Percentiles rank a stretch among this genome's conserved stretches.
These are phyloP conservation scores for Pangasius krempfi DNA, from an alignment of 2,797 vertebrate species.

Conservation along the genomic window DNA sequence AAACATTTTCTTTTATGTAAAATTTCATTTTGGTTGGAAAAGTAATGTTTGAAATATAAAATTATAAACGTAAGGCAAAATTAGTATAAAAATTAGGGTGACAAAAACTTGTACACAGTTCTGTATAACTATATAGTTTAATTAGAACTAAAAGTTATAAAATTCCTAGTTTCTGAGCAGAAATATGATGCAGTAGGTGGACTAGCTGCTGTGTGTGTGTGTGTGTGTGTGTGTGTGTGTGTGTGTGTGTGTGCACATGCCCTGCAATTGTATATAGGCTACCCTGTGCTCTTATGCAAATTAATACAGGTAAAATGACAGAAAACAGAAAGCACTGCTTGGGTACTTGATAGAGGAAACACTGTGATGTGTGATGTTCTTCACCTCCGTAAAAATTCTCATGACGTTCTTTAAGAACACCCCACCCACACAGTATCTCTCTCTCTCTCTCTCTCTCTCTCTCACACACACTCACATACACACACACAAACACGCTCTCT, in stretches of 20 bases:
- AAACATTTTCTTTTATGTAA: background rate
- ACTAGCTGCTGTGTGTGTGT: background rate
- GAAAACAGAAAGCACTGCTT: background rate
- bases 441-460: background rate
- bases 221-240: slow-evolving; percentile 13
- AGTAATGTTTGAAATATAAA: background rate
- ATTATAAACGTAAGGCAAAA: background rate
- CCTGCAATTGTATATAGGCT: background rate
- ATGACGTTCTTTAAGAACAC: background rate
- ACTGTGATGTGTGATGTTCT: background rate
- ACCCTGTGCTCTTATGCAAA: background rate
- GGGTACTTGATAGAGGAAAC: background rate
- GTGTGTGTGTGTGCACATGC: background rate
- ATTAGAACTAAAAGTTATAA: background rate
- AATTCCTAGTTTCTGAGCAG: background rate
- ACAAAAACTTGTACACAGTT: background rate
- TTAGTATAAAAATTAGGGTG: background rate
- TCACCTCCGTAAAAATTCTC: background rate
- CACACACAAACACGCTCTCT: background rate
- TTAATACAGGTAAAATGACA: background rate
- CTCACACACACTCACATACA: background rate
- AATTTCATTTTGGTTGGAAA: background rate
- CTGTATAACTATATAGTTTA: background rate
- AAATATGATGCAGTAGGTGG: background rate
- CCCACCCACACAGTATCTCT: background rate